Conservation (phyloP, 2,113 vertebrate genomes). For the Rhinopomastus cyanomelas region DNA sequence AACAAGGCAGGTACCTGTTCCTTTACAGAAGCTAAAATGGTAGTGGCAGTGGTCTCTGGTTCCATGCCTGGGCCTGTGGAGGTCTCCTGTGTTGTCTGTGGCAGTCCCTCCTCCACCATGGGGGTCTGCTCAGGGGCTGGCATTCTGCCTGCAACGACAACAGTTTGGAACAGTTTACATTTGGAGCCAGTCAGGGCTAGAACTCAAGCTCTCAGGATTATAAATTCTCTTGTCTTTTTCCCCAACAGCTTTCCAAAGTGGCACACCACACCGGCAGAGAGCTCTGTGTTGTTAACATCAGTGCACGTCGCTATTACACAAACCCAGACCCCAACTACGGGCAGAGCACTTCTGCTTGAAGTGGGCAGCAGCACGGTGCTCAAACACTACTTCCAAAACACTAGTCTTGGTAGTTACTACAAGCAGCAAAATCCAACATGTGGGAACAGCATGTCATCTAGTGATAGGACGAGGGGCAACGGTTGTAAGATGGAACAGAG, state of each 20-base stretch:
- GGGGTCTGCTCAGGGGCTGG: constrained; percentile 91
- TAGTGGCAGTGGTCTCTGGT: constrained; percentile 89
- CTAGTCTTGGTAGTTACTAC: not conserved
- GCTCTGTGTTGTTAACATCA: not conserved
- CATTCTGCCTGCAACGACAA: constrained; percentile 82
- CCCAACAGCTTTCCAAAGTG: not conserved
- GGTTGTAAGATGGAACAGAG: too few relatives aligned
- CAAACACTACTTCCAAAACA: not conserved
- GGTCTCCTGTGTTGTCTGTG: constrained; percentile 78
- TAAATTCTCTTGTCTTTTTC: not conserved
- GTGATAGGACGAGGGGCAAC: too few relatives aligned
- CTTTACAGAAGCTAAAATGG: constrained; percentile 96
- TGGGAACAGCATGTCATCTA: not conserved
- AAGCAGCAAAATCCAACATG: not conserved
- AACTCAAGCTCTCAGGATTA: not conserved
- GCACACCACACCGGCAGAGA: not conserved
- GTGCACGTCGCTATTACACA: not conserved
- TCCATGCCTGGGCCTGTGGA: constrained; percentile 84
- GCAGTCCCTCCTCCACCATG: constrained; percentile 88
- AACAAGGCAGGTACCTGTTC: constrained; percentile 86
- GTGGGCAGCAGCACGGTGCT: not conserved
- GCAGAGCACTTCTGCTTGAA: not conserved
- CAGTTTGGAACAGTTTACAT: constrained; percentile 37
- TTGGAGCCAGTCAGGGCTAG: not conserved
- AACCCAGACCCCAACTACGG: not conserved